Evolutionary conservation across 2,113 vertebrate genomes (phyloP), one percentile per base, ranked within the genome.

Genomic region (Chlamydotis undulata): DNA sequence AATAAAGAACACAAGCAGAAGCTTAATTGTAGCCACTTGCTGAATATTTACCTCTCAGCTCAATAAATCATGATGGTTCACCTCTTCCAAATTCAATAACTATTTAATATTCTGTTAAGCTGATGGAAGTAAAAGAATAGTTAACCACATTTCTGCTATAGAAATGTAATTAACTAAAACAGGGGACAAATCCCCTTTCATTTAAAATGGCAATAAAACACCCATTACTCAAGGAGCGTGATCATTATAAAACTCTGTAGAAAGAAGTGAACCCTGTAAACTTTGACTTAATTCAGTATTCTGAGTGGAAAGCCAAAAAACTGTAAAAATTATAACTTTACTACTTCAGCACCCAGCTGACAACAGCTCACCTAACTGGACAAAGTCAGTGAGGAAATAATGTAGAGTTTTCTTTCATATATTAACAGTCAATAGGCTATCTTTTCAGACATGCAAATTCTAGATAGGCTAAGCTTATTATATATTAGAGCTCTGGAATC

Each of bases 101-200:
- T 92, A 70, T 91, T 96, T 96, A 93, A 96, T 95, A 95, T 96
- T 96, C 85, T 86, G 87, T 96, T 96, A 95, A 89, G 73, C n/a
- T 63, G 56, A 83, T 94, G 73, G 64, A 64, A 53, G 73, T 95
- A 76, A 96, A 96, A 76, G 79, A 94, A 93, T 64, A 87, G 84
- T 79, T 89, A 91, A 80, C 25, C 41, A 67, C 70, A 35, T 71
- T 94, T 80, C 76, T 75, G 39, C 52, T 80, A 56, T 12, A 90
- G 68, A 71, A 90, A 33, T 0, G 9, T 67, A 94, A 96, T 94
- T 93, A 93, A 75, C 9, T 10, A 88, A 92, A 77, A 49, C 23
- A 81, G 69, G 9, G 88, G 86, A 93, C 43, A 92, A 83, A 83
- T 90, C 85, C 64, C 60, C 43, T 80, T 92, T 88, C 76, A 83